Evolutionary conservation across 2,113 vertebrate genomes (phyloP).

Genomic region (Prunella himalayana): DNA sequence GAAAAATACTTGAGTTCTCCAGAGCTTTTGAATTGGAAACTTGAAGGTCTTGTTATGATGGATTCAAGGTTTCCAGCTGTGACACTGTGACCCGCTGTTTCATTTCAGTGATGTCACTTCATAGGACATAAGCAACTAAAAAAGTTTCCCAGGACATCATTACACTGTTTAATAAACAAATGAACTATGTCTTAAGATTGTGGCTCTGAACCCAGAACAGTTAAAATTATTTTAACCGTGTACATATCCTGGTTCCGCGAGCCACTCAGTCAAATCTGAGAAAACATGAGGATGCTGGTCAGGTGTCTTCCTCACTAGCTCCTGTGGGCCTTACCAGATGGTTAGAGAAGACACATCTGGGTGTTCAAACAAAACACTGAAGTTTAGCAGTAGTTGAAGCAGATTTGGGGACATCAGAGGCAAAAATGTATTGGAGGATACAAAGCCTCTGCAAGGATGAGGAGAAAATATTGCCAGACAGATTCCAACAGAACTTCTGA

Average conservation of each 20-base stretch:
- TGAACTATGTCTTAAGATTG: neutral
- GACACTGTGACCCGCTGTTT: slow-evolving; percentile 41
- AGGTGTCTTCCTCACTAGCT: neutral
- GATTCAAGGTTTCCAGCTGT: slow-evolving; percentile 57
- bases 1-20: neutral
- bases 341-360: neutral
- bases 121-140: slow-evolving; percentile 39
- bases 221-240: neutral
- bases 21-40: slow-evolving; percentile 31
- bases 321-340: neutral
- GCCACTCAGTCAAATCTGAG: neutral
- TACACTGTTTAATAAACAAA: slow-evolving; percentile 52
- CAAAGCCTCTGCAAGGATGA: neutral
- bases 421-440: neutral
- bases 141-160: slow-evolving; percentile 62
- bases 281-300: neutral
- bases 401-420: neutral
- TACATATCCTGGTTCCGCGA: neutral
- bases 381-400: neutral
- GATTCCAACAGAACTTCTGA: neutral
- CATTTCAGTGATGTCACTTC: slow-evolving; percentile 58
- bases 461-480: neutral
- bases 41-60: slow-evolving; percentile 44
- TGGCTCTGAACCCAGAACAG: slow-evolving; percentile 3
- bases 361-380: neutral